These are phyloP conservation scores for Microctenopoma lineatum DNA, from an alignment of 2,797 vertebrate genomes.

Conservation along the genomic window DNA sequence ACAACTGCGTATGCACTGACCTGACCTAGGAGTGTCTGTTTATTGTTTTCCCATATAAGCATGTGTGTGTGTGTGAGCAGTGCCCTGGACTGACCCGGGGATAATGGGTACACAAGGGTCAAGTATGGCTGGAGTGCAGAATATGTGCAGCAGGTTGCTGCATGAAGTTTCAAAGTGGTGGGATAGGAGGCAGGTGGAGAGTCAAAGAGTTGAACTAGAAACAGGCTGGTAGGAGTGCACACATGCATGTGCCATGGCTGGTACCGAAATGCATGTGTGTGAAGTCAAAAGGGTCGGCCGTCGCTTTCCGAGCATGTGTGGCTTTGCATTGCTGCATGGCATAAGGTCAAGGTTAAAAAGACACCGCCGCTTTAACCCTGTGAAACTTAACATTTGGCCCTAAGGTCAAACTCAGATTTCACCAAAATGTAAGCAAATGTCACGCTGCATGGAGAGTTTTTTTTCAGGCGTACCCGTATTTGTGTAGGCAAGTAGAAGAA, in stretches of 20 bases:
- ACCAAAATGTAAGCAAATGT: slow-evolving; percentile 45
- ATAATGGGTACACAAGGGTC: slow-evolving; percentile 62
- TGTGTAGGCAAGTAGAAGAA: slow-evolving; percentile 1
- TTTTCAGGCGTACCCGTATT: background rate
- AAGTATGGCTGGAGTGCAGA: slow-evolving; percentile 64
- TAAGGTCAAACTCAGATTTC: slow-evolving; percentile 34
- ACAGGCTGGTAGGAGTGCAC: slow-evolving; percentile 59
- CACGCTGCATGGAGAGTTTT: background rate
- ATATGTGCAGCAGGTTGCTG: slow-evolving; percentile 64
- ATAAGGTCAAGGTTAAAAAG: slow-evolving; percentile 57
- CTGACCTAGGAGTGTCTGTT: slow-evolving; percentile 52
- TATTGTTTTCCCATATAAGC: slow-evolving; percentile 32
- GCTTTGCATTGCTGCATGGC: slow-evolving; percentile 22
- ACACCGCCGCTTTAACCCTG: slow-evolving; percentile 47
- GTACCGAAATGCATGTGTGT: slow-evolving; percentile 39
- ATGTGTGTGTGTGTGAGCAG: slow-evolving; percentile 7
- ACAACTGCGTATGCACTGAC: slow-evolving; percentile 28
- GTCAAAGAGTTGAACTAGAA: slow-evolving; percentile 70
- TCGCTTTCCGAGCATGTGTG: slow-evolving; percentile 27
- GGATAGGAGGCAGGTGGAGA: slow-evolving; percentile 61
- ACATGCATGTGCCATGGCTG: slow-evolving; percentile 42
- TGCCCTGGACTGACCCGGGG: slow-evolving; percentile 46
- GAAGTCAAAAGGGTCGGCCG: slow-evolving; percentile 41
- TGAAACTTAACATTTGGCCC: slow-evolving; percentile 41
- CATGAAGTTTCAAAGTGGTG: slow-evolving; percentile 25